These are phyloP conservation scores for Empidonax alnorum DNA, from an alignment of 2,113 vertebrate species.

Conservation along the genomic window DNA sequence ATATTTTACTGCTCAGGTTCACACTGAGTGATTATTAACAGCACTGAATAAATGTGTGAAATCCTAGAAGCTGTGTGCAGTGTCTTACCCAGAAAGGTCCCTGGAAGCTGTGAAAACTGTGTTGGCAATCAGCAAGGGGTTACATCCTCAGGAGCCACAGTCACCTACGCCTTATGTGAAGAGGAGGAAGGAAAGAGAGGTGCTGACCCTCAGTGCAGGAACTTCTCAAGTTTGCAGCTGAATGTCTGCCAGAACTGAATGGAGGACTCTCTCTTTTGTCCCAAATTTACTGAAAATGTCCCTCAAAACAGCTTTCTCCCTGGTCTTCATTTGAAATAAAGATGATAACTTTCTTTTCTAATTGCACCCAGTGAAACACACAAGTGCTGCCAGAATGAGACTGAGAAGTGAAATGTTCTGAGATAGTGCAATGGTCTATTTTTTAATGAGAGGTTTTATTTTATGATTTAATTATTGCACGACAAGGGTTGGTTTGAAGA, in stretches of 20 bases:
- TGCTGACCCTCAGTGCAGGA: neutral
- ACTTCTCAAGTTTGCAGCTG: neutral
- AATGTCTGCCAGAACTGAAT: neutral
- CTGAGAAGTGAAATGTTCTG: neutral
- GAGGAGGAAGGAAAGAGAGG: neutral
- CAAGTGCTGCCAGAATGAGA: neutral
- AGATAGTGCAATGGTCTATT: neutral
- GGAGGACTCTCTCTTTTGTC: neutral
- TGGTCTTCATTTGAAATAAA: neutral
- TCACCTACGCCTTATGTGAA: neutral
- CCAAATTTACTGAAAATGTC: neutral
- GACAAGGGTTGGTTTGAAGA: neutral
- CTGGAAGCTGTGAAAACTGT: neutral
- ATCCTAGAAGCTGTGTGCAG: neutral
- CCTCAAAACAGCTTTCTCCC: neutral
- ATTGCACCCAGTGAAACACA: neutral
- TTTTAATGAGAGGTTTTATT: neutral
- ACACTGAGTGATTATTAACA: neutral
- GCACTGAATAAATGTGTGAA: neutral
- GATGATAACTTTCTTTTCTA: neutral
- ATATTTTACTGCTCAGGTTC: neutral
- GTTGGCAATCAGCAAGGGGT: neutral
- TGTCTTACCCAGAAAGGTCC: neutral
- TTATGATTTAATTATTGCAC: constrained; percentile 1
- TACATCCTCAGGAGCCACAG: neutral